Percentiles rank a stretch among this genome's conserved stretches.
Evolutionary conservation across 2,797 vertebrate genomes (phyloP).

Genomic region (Delichon dasypus): DNA sequence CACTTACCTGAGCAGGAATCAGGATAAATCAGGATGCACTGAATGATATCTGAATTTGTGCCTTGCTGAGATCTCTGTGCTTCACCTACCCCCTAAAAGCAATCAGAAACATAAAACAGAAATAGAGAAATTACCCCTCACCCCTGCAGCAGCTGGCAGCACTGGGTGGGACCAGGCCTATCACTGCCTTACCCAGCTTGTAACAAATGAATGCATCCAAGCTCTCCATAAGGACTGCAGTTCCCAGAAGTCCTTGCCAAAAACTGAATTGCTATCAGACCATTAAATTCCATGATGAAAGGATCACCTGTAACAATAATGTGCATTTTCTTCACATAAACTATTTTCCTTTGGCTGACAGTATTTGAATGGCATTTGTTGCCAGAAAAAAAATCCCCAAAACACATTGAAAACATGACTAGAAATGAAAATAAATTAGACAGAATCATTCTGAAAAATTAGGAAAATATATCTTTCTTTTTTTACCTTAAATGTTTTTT

Average conservation of each 20-base stretch:
- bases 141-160: not conserved
- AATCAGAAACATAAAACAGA: not conserved
- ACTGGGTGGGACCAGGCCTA: not conserved
- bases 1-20: not conserved
- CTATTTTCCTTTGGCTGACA: not conserved
- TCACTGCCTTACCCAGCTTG: not conserved
- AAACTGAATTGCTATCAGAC: not conserved
- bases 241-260: not conserved
- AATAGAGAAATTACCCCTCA: not conserved
- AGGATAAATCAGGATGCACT: not conserved
- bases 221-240: not conserved
- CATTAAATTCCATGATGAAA: not conserved
- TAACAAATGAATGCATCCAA: not conserved
- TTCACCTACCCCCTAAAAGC: not conserved
- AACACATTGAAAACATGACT: not conserved
- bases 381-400: not conserved
- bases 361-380: not conserved
- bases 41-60: not conserved
- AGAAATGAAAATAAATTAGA: not conserved
- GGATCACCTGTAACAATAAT: not conserved
- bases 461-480: fast-evolving
- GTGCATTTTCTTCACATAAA: not conserved
- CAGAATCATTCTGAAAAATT: not conserved
- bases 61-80: not conserved
- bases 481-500: not conserved